These are phyloP conservation scores for Phytoseiulus persimilis DNA, from an alignment of 2,888 invertebrate species.

Conservation along the genomic window DNA sequence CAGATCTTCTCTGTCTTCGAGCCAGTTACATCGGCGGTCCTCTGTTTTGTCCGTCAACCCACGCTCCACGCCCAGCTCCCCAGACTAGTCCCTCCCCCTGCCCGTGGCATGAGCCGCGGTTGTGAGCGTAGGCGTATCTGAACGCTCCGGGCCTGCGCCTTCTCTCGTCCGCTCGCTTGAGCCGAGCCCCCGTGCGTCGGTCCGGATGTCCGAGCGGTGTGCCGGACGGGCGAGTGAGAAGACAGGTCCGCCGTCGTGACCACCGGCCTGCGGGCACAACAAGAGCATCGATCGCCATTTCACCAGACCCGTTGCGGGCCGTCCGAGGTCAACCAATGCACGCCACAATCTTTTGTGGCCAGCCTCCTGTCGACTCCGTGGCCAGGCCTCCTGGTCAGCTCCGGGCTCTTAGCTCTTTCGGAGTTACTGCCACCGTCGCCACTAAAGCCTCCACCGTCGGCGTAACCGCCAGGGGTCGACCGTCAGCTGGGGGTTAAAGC, in stretches of 20 bases:
- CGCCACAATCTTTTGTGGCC: not conserved
- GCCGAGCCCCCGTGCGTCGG: not conserved
- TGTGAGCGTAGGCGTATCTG: not conserved
- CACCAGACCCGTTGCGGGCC: not conserved
- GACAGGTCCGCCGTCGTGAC: not conserved
- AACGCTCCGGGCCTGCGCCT: not conserved
- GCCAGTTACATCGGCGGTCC: not conserved
- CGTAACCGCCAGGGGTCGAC: not conserved
- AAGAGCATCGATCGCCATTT: not conserved
- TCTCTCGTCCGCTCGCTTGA: not conserved
- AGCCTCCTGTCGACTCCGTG: not conserved
- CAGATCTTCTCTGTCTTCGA: not conserved
- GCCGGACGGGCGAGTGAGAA: not conserved
- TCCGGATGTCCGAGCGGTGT: not conserved
- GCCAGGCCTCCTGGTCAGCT: not conserved
- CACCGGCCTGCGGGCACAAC: not conserved
- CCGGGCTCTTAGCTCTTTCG: not conserved
- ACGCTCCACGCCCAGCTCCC: not conserved
- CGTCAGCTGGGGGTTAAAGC: not conserved
- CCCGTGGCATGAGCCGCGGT: no score
- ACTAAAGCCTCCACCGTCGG: not conserved
- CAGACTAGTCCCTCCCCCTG: not conserved
- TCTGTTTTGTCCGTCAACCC: not conserved
- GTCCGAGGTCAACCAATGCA: not conserved
- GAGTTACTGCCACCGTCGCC: slow-evolving; percentile 14